A percentile compares a stretch with the other conserved stretches of the same genome.
Conservation (phyloP, 1,140 invertebrate species). For the Stegodyphus mimosarum region DNA sequence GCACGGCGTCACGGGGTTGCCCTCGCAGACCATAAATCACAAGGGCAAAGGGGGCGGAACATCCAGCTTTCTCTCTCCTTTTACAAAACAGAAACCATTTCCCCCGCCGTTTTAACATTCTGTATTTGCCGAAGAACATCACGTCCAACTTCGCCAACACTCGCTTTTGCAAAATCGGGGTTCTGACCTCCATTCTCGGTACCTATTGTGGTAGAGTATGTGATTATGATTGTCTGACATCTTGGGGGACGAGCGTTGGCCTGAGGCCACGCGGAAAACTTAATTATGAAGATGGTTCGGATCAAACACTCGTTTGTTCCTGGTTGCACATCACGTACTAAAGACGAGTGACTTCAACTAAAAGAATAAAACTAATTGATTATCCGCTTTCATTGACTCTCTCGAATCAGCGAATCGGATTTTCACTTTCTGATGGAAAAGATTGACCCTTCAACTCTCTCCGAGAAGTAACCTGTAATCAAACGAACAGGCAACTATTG, state of each 20-base stretch:
- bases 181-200: conserved; percentile 26
- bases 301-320: neutral
- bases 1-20: neutral
- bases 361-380: too few species aligned
- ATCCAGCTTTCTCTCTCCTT: neutral
- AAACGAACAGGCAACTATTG: too few species aligned
- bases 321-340: neutral
- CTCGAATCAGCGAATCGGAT: neutral
- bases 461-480: neutral
- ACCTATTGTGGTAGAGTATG: neutral
- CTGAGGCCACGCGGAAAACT: neutral
- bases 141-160: conserved; percentile 5
- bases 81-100: neutral
- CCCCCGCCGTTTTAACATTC: conserved; percentile 2
- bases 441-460: neutral
- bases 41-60: neutral
- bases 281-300: conserved; percentile 43
- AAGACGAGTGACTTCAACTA: too few species aligned
- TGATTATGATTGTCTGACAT: conserved; percentile 47
- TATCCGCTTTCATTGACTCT: too few species aligned
- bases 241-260: neutral
- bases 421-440: neutral
- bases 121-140: conserved; percentile 22
- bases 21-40: conserved; percentile 15
- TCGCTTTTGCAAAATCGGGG: conserved; percentile 24